phyloP scores from a whole-genome alignment of 2,888 invertebrate species.

The Tridacna crocea region DNA sequence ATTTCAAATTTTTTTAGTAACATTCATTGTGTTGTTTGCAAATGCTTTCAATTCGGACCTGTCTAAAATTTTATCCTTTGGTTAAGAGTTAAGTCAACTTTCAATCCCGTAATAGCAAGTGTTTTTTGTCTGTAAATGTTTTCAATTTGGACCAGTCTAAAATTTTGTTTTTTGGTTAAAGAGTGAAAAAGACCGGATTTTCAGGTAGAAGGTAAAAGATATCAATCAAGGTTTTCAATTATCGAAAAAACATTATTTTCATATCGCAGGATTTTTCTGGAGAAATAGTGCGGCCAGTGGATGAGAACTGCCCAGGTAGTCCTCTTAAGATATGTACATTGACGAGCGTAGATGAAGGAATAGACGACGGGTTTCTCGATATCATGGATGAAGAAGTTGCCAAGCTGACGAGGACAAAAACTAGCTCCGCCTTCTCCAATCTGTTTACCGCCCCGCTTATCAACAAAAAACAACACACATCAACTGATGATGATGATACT shows the following conservation, averaged over 20 bases:
- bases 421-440: constrained; percentile 61
- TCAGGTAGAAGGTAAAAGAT: no score
- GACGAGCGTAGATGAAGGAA: constrained; percentile 68
- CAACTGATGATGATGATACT: constrained; percentile 61
- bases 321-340: constrained; percentile 69
- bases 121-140: no score
- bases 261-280: constrained; percentile 67
- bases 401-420: constrained; percentile 41
- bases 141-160: no score
- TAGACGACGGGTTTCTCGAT: constrained; percentile 81
- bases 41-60: no score
- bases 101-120: no score
- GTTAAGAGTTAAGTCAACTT: not conserved
- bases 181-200: no score
- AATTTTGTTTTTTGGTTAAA: no score
- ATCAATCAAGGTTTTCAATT: no score
- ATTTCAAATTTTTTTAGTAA: no score
- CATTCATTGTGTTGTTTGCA: no score
- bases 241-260: no score
- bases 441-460: constrained; percentile 74
- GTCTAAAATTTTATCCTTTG: no score
- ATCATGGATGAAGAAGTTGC: constrained; percentile 55
- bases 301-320: constrained; percentile 52
- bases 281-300: constrained; percentile 49
- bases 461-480: constrained; percentile 47